Evolutionary conservation across 2,888 invertebrate species (phyloP).

Genomic region (Amiota communis): DNA sequence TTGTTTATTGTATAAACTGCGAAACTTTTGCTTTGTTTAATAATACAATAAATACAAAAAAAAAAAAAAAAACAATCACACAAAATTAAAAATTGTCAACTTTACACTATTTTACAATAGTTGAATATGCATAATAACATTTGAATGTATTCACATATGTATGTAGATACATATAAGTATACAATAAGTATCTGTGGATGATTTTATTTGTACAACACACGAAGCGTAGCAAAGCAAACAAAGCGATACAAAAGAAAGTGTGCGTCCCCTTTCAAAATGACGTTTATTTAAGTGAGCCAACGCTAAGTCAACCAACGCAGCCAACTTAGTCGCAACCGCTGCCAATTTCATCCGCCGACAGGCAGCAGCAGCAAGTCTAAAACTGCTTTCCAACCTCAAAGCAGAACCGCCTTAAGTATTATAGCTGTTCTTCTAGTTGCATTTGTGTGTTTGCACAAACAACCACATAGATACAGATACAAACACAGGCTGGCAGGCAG

Average conservation of each 20-base stretch:
- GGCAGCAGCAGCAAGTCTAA: slow-evolving; percentile 5
- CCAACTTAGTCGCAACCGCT: neutral
- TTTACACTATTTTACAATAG: slow-evolving; percentile 4
- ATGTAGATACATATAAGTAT: too few species aligned
- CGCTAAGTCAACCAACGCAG: neutral
- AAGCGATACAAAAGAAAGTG: too few species aligned
- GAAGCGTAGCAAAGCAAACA: neutral
- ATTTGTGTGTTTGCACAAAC: slow-evolving; percentile 1
- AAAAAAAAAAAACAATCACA: neutral
- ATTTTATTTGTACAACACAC: neutral
- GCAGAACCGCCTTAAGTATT: neutral
- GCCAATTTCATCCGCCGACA: slow-evolving; percentile 1
- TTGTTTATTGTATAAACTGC: too few species aligned
- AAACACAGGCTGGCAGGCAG: neutral
- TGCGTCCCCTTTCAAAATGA: slow-evolving; percentile 18
- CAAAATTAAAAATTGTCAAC: slow-evolving; percentile 25
- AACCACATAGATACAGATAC: neutral
- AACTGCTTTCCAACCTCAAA: slow-evolving; percentile 9
- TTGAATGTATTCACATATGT: too few species aligned
- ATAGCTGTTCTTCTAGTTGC: neutral
- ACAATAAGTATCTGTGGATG: too few species aligned
- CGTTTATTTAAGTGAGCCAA: slow-evolving; percentile 18
- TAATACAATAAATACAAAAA: too few species aligned
- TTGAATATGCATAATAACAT: too few species aligned
- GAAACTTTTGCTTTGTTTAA: too few species aligned